Percentiles rank a stretch among this genome's conserved stretches.
phyloP scores from a whole-genome alignment of 2,113 vertebrate species.

The Cettia cetti region DNA sequence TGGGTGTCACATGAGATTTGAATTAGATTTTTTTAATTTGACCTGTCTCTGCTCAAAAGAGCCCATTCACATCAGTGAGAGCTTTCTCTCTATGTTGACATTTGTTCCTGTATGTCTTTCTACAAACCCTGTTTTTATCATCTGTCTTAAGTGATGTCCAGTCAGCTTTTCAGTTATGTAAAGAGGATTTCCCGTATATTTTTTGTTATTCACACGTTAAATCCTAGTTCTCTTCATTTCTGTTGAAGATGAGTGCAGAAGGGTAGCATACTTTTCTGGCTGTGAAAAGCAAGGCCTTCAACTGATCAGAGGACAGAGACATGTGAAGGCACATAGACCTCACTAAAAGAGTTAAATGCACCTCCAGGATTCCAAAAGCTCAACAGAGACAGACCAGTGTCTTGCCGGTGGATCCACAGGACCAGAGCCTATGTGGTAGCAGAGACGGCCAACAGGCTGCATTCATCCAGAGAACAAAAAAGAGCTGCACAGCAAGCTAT shows the following conservation, averaged over 20 bases:
- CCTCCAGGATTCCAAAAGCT: not conserved
- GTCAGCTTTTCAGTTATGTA: not conserved
- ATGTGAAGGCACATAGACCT: not conserved
- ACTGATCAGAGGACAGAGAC: not conserved
- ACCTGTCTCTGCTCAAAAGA: not conserved
- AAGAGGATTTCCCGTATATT: not conserved
- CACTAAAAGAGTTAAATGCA: not conserved
- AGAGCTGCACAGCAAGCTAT: not conserved
- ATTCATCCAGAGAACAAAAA: not conserved
- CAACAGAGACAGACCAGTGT: not conserved
- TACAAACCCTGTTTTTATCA: not conserved
- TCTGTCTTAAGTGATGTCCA: not conserved
- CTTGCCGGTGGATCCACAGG: not conserved
- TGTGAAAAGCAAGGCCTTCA: not conserved
- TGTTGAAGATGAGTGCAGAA: not conserved
- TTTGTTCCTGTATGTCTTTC: not conserved
- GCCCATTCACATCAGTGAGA: not conserved
- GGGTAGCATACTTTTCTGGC: not conserved
- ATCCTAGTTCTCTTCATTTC: not conserved
- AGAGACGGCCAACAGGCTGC: not conserved
- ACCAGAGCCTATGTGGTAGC: accelerated
- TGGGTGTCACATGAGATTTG: not conserved
- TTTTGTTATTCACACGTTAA: not conserved
- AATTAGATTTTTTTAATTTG: not conserved
- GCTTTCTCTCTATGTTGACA: not conserved